These are phyloP conservation scores for Chondrosia reniformis DNA, from an alignment of 37 sponge, comb jelly and placozoan genomes.

Conservation along the genomic window DNA sequence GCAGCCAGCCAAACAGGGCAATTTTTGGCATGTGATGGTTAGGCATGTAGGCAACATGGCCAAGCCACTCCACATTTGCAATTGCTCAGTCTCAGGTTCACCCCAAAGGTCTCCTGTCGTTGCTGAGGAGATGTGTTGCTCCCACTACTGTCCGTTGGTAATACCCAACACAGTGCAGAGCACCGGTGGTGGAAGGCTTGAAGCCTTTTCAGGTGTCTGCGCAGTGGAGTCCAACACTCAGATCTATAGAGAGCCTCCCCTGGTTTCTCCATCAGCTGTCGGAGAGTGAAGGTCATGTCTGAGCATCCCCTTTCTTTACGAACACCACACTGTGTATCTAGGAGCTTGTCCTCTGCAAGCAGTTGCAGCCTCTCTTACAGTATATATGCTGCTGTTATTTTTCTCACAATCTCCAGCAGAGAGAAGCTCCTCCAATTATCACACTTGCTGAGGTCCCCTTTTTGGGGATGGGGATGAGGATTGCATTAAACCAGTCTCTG, in stretches of 20 bases:
- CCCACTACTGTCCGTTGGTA: background rate
- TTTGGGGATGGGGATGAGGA: too few relatives aligned
- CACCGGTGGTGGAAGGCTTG: slow-evolving; percentile 1
- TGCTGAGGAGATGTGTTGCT: background rate
- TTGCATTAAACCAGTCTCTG: too few relatives aligned
- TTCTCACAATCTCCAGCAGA: too few relatives aligned
- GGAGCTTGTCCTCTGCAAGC: too few relatives aligned
- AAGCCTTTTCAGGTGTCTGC: background rate
- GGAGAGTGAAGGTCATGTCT: too few relatives aligned
- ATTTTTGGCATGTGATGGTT: background rate
- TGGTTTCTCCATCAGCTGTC: too few relatives aligned
- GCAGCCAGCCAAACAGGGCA: background rate
- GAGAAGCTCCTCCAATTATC: too few relatives aligned
- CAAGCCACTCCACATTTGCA: background rate
- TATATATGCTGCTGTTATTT: too few relatives aligned
- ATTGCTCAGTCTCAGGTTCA: background rate
- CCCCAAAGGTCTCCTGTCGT: background rate
- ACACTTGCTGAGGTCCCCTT: too few relatives aligned
- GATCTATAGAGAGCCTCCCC: background rate
- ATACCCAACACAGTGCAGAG: background rate
- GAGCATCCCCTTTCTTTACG: too few relatives aligned
- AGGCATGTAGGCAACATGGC: background rate
- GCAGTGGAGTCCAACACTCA: background rate
- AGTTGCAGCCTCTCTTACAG: too few relatives aligned
- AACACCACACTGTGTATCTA: too few relatives aligned